Evolutionary conservation across 1,140 invertebrate species (phyloP).

Genomic region (Saccostrea echinata): DNA sequence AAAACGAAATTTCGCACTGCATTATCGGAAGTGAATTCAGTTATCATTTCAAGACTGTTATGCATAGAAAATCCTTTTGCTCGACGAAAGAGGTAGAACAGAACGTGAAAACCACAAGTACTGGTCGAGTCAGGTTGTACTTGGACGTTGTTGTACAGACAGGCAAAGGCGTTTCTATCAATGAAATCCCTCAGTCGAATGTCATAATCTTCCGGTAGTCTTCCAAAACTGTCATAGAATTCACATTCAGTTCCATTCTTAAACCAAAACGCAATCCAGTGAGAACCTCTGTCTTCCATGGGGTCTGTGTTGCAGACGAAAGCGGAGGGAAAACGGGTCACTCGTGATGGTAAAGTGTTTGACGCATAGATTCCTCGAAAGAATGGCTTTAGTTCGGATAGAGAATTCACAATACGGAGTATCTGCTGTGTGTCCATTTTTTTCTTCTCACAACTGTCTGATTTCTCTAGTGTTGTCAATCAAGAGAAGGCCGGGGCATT

Average conservation of each 20-base stretch:
- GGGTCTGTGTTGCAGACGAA: constrained; percentile 47
- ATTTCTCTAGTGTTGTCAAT: constrained; percentile 33
- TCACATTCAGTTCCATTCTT: not conserved
- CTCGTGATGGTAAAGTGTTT: constrained; percentile 22
- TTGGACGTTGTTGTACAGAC: constrained; percentile 29
- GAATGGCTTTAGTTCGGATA: not conserved
- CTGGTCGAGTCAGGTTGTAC: not conserved
- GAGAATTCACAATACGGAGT: not conserved
- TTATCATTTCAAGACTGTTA: not conserved
- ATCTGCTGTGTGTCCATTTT: constrained; percentile 5
- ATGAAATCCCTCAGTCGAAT: not conserved
- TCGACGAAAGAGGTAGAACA: constrained; percentile 11
- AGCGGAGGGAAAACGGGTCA: constrained; percentile 5
- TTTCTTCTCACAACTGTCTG: not conserved
- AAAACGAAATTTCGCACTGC: not conserved
- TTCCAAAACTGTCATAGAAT: constrained; percentile 52
- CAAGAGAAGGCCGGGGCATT: constrained; percentile 7
- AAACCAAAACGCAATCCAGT: constrained; percentile 47
- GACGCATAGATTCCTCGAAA: constrained; percentile 33
- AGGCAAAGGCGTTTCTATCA: not conserved
- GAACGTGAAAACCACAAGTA: constrained; percentile 24
- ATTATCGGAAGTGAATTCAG: not conserved
- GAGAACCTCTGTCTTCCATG: not conserved
- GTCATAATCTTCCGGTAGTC: constrained; percentile 24
- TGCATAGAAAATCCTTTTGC: not conserved